phyloP scores from a whole-genome alignment of 1,140 invertebrate genomes.

The Pogonognathellus flavescens region DNA sequence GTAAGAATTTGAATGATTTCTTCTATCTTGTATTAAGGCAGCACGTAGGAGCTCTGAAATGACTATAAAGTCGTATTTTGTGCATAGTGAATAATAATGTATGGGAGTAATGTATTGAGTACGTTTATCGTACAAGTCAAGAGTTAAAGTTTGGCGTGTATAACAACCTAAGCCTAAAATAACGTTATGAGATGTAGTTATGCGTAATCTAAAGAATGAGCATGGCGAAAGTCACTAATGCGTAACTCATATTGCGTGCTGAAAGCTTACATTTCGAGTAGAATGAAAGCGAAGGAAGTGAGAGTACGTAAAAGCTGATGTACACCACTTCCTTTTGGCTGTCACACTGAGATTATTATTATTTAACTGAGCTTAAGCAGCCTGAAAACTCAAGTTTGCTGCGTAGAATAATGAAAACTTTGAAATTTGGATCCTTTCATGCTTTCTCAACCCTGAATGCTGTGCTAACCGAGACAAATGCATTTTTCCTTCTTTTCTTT shows the following conservation, averaged over 20 bases:
- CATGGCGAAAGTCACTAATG: not conserved
- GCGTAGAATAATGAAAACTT: slow-evolving; percentile 39
- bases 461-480: not conserved
- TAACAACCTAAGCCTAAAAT: not conserved
- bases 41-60: not conserved
- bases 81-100: not conserved
- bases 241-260: slow-evolving; percentile 8
- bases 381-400: not conserved
- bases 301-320: slow-evolving; percentile 44
- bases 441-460: slow-evolving; percentile 27
- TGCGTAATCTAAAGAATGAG: not conserved
- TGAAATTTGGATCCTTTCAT: slow-evolving; percentile 22
- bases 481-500: not conserved
- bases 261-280: not conserved
- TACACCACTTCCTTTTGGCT: slow-evolving; percentile 41
- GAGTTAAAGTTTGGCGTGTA: not conserved
- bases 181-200: not conserved
- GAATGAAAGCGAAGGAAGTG: slow-evolving; percentile 30
- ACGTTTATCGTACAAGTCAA: not conserved
- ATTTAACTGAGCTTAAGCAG: slow-evolving; percentile 37
- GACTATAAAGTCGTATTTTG: not conserved
- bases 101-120: not conserved
- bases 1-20: slow-evolving; percentile 24
- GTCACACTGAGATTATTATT: slow-evolving; percentile 50
- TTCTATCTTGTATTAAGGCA: slow-evolving; percentile 1